Base-by-base conservation (phyloP, 1,140 invertebrate genomes). In the Panagrolaimus sp. region DNA sequence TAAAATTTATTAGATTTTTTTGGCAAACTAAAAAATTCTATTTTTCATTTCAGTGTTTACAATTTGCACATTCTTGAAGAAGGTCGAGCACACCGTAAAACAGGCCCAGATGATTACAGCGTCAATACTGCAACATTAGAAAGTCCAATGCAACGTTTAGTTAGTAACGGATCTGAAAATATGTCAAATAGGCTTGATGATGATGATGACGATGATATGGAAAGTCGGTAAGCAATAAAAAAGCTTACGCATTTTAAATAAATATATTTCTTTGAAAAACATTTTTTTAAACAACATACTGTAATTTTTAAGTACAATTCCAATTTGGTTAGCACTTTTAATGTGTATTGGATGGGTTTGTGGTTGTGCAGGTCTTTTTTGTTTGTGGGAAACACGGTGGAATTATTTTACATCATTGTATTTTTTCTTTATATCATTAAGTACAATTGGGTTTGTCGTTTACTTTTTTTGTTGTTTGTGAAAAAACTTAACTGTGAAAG, bases 361-460 rank as follows among this genome's bases (percentile, higher is more conserved):
- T 48, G 48, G 57, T 23, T 83, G 80, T 63, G 82, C 80, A 16
- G 75, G 67, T 7, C 48, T 83, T 5, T 82, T 82, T 62, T 69
- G 71, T 14, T 62, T 82, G n/a, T 90, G 90, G 87, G 91, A 93
- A 76, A 77, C 53, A 8, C 84, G 86, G 0, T 96, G 92, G 92
- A 85, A 86, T 0, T 90, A 91, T 78, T 90, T 93, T 71, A 90
- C 92, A 68, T 89, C 91, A 0, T 93, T 95, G 80, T 96, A 96
- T 80, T 96, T 94, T 78, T 91, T 94, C 11, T 95, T 93, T 81
- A 92, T 95, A 73, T 93, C 91, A 0, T 91, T 94, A 88, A 91
- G 91, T 0, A 95, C 92, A 0, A 93, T 96, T 68, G 92, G 83
- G 57, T 64, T 81, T 2, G 79, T 78, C 75, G 16, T 46, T 72